Conservation (phyloP, 2,888 invertebrate genomes). For the Synergus gifuensis region DNA sequence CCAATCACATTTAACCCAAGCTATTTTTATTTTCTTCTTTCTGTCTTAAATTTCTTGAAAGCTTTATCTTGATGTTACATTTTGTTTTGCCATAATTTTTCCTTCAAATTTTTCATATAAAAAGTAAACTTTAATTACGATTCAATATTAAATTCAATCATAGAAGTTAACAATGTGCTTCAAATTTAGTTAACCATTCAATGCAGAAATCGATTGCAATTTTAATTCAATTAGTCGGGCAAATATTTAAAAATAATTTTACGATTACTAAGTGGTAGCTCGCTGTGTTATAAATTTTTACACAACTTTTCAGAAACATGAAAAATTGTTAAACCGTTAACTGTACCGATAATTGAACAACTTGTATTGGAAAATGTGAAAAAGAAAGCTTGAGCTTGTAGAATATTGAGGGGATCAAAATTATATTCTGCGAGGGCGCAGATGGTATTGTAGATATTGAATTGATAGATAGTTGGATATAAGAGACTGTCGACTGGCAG, state of each 20-base stretch:
- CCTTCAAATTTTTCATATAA: background rate
- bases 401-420: constrained; percentile 2
- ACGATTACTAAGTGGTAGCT: too few relatives aligned
- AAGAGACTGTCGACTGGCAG: constrained; percentile 2
- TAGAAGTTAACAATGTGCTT: background rate
- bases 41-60: background rate
- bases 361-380: background rate
- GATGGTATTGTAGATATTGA: constrained; percentile 22
- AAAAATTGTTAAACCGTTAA: too few relatives aligned
- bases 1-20: constrained; percentile 15
- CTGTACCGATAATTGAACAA: too few relatives aligned
- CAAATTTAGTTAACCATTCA: background rate
- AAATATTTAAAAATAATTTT: too few relatives aligned
- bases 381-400: background rate
- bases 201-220: background rate
- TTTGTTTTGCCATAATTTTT: background rate
- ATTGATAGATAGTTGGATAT: background rate
- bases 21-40: background rate
- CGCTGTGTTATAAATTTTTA: too few relatives aligned
- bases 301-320: too few relatives aligned
- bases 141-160: background rate
- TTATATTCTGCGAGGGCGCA: background rate
- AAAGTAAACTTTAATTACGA: background rate
- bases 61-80: background rate
- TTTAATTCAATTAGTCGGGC: too few relatives aligned